Conservation (phyloP, 2,113 vertebrate species). For the Hippocampus guttulatus region DNA sequence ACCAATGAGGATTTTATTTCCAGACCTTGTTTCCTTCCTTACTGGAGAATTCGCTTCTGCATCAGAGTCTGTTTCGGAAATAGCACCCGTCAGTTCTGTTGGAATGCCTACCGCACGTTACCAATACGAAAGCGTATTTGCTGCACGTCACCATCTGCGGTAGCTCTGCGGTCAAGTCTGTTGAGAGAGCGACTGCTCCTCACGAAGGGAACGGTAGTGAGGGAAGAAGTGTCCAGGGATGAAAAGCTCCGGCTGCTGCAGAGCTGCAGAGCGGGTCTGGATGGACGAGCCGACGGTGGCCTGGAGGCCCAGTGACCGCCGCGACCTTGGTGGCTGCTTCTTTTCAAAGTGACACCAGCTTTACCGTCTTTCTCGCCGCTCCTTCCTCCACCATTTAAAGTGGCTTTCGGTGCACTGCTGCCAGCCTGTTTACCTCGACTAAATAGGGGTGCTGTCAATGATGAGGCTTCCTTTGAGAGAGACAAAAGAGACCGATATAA, state of each 20-base stretch:
- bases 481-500: background rate
- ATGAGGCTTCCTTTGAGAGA: conserved; percentile 28
- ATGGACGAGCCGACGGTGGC: conserved; percentile 1
- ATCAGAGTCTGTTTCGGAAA: conserved; percentile 26
- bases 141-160: conserved; percentile 32
- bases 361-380: conserved; percentile 29
- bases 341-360: conserved; percentile 31
- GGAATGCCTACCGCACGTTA: background rate
- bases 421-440: conserved; percentile 21
- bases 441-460: background rate
- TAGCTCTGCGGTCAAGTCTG: conserved; percentile 50
- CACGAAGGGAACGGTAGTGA: conserved; percentile 38
- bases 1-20: conserved; percentile 18
- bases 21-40: conserved; percentile 14
- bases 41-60: conserved; percentile 5
- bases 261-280: conserved; percentile 34
- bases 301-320: conserved; percentile 9
- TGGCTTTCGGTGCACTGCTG: conserved; percentile 14
- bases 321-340: conserved; percentile 16
- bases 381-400: conserved; percentile 12
- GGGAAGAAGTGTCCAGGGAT: conserved; percentile 45
- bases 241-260: conserved; percentile 59
- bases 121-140: background rate
- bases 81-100: background rate
- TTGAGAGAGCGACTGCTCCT: conserved; percentile 57